phyloP scores from a whole-genome alignment of 2,888 invertebrate species.

The Pristionchus arcanus region DNA sequence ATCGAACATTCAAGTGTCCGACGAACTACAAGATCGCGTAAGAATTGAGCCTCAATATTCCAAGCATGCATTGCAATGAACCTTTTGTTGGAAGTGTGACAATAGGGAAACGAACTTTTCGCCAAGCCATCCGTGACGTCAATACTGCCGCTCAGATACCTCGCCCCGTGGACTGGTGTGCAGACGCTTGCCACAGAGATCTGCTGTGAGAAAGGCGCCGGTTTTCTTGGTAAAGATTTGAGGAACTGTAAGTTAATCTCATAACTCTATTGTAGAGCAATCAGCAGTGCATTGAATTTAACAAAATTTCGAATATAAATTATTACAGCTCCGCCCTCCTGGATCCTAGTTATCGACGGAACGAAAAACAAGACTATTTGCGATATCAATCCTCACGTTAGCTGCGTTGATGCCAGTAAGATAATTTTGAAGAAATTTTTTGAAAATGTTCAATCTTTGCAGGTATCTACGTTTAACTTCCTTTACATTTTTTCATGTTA shows the following conservation, averaged over 20 bases:
- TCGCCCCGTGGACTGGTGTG: not conserved
- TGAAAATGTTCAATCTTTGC: not conserved
- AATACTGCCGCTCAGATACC: not conserved
- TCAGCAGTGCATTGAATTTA: too few relatives aligned
- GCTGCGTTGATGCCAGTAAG: not conserved
- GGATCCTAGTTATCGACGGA: not conserved
- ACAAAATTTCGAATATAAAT: not conserved
- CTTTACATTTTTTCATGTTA: not conserved
- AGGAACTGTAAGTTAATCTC: not conserved
- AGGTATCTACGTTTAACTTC: not conserved
- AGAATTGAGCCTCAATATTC: not conserved
- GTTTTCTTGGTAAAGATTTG: not conserved
- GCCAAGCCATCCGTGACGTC: too few relatives aligned
- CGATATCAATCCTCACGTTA: not conserved
- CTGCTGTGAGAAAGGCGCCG: not conserved
- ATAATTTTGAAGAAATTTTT: not conserved
- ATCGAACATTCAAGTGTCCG: not conserved
- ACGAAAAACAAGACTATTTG: not conserved
- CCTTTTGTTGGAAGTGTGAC: too few relatives aligned
- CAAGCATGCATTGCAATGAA: too few relatives aligned
- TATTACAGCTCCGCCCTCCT: not conserved
- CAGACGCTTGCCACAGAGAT: not conserved
- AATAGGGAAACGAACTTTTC: too few relatives aligned
- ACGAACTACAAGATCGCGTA: not conserved
- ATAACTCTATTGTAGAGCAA: not conserved